Evolutionary conservation across 1,140 invertebrate genomes (phyloP).

Genomic region (Hesperophylax magnus): DNA sequence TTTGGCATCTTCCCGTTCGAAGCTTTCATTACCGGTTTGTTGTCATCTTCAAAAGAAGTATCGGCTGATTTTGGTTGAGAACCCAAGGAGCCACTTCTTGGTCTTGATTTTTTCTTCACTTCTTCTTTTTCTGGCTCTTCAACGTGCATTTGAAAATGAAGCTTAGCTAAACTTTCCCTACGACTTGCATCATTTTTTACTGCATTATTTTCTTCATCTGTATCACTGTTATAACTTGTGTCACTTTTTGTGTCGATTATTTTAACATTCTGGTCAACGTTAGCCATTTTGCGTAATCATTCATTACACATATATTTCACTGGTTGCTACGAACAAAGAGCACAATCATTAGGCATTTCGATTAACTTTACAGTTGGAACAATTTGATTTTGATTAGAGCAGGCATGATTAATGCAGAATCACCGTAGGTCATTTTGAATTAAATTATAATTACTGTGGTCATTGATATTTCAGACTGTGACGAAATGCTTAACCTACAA

Average conservation of each 20-base stretch:
- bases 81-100: slow-evolving; percentile 12
- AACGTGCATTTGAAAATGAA: slow-evolving; percentile 38
- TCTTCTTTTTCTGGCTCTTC: slow-evolving; percentile 30
- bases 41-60: not conserved
- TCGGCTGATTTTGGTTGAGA: not conserved
- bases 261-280: slow-evolving; percentile 15
- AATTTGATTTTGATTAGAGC: too few species aligned
- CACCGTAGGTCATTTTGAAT: too few species aligned
- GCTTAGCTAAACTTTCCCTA: not conserved
- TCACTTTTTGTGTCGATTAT: slow-evolving; percentile 13
- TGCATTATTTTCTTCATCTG: not conserved
- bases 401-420: too few species aligned
- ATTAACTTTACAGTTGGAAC: too few species aligned
- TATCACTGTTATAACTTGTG: not conserved
- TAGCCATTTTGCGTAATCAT: slow-evolving; percentile 37
- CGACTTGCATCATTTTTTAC: not conserved
- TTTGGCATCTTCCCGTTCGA: slow-evolving; percentile 10
- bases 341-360: not conserved
- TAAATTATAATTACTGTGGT: too few species aligned
- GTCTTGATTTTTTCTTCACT: not conserved
- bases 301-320: slow-evolving; percentile 9
- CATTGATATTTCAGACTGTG: too few species aligned
- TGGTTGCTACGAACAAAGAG: not conserved
- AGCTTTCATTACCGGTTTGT: slow-evolving; percentile 9
- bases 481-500: too few species aligned